phyloP scores from a whole-genome alignment of 1,140 invertebrate species.

The Panagrolaimus sp. region DNA sequence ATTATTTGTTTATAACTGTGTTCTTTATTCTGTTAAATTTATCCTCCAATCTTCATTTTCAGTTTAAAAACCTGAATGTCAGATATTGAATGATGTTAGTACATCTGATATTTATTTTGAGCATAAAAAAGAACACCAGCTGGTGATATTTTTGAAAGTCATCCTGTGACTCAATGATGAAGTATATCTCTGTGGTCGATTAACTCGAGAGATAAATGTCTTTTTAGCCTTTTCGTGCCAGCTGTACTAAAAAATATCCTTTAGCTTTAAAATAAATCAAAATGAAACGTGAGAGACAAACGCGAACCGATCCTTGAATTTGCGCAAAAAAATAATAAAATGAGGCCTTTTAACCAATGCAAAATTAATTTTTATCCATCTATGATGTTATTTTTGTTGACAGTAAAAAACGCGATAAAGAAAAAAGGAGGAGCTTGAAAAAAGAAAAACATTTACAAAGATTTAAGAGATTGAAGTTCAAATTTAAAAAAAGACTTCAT shows the following conservation, averaged over 20 bases:
- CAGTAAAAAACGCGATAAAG: too few relatives aligned
- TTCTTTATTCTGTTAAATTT: too few relatives aligned
- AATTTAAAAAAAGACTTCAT: background rate
- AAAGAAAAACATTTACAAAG: background rate
- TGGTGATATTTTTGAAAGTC: too few relatives aligned
- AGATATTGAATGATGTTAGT: too few relatives aligned
- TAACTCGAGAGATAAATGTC: background rate
- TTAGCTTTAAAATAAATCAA: background rate
- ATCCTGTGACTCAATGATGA: too few relatives aligned
- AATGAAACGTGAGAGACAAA: background rate
- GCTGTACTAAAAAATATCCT: background rate
- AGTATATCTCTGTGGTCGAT: too few relatives aligned
- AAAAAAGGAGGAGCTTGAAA: too few relatives aligned
- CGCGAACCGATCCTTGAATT: background rate
- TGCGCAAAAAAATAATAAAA: background rate
- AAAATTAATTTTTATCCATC: background rate
- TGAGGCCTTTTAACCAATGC: background rate
- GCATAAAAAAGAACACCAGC: too few relatives aligned
- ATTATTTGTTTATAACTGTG: too few relatives aligned
- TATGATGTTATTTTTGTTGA: background rate
- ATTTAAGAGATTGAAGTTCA: background rate
- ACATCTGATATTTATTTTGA: too few relatives aligned
- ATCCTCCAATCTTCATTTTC: too few relatives aligned
- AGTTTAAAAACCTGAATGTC: too few relatives aligned
- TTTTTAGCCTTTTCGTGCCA: constrained; percentile 14